A percentile compares a stretch with the other conserved stretches of the same genome.
phyloP scores from a whole-genome alignment of 2,888 invertebrate species.

The Lottia gigantea region DNA sequence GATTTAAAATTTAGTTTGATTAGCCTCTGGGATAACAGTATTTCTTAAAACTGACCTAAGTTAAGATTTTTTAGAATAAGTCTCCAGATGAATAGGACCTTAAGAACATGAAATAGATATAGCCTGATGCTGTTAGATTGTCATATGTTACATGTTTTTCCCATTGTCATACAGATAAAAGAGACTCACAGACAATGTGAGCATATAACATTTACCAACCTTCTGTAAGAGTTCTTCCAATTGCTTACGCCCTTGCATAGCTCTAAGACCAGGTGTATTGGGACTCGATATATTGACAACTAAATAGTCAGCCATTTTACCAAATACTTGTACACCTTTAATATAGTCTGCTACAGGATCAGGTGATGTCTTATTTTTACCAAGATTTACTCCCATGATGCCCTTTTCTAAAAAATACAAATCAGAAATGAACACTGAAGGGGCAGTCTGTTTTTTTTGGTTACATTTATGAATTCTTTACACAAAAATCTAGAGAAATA shows the following conservation, averaged over 20 bases:
- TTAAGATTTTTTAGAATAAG: too few relatives aligned
- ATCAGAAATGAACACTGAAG: too few relatives aligned
- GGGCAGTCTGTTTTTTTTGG: neutral
- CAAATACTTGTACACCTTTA: conserved; percentile 86
- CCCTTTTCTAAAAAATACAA: conserved; percentile 39
- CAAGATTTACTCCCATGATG: conserved; percentile 91
- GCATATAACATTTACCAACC: conserved; percentile 34
- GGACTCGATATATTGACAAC: conserved; percentile 98
- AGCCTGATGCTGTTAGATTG: too few relatives aligned
- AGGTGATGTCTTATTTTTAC: conserved; percentile 88
- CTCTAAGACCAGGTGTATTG: conserved; percentile 91
- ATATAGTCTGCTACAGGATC: conserved; percentile 85
- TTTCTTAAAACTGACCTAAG: too few relatives aligned
- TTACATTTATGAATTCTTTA: neutral
- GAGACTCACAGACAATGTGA: too few relatives aligned
- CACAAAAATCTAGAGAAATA: conserved; percentile 5
- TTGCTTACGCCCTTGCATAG: conserved; percentile 82
- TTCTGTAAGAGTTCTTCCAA: conserved; percentile 76
- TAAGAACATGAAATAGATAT: too few relatives aligned
- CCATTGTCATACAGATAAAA: too few relatives aligned
- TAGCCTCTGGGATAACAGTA: too few relatives aligned
- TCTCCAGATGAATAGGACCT: too few relatives aligned
- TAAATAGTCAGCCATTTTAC: conserved; percentile 89
- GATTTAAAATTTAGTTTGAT: too few relatives aligned
- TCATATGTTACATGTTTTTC: too few relatives aligned